Base-by-base conservation (phyloP, 2,113 vertebrate genomes). In the Mesocricetus auratus region DNA sequence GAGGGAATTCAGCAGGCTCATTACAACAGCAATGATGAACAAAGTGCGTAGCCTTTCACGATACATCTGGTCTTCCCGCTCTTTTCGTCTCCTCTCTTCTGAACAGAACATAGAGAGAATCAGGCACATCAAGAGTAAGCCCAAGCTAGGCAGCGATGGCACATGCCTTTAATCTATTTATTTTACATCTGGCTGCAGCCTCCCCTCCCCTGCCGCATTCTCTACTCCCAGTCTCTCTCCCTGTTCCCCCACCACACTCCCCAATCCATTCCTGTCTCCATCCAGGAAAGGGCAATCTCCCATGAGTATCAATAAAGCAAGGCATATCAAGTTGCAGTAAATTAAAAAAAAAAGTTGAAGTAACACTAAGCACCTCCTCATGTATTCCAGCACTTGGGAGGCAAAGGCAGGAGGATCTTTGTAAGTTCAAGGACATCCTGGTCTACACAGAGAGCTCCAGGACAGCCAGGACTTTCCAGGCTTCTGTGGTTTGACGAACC, bases 21-120 rank as follows among this genome's bases (percentile, higher is more conserved):
- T 98, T 93, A 99, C 16, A 29, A 99, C 42, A 0, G 99, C 99
- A 0, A 99, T 97, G 91, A 99, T 82, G 36, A 99, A 98, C 36
- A 99, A 98, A 0, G 98, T 99, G 71, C 99, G 98, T 64, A 99
- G 95, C 5, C 99, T 99, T 19, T 99, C 99, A 0, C 99, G 98
- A 92, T 99, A 99, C 98, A 99, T 99, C 98, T 99, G 99, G 73
- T 99, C 99, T 47, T 99, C 99, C 58, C 98, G 98, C 45, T 99
- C 99, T 24, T 98, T 98, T 3, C 99, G 99, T 21, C 99, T 99
- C 98, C 99, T 99, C 5, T 99, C 99, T 97, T 99, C 99, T 99
- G 88, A 0, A 92, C 0, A 69, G 36, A 68, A 33, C 26, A 39
- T 50, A 16, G 22, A 16, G n/a, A 93, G 26, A 78, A n/a, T 11